Percentiles rank a stretch among this genome's conserved stretches.
phyloP scores from a whole-genome alignment of 2,888 invertebrate species.

The Eretmocerus hayati region DNA sequence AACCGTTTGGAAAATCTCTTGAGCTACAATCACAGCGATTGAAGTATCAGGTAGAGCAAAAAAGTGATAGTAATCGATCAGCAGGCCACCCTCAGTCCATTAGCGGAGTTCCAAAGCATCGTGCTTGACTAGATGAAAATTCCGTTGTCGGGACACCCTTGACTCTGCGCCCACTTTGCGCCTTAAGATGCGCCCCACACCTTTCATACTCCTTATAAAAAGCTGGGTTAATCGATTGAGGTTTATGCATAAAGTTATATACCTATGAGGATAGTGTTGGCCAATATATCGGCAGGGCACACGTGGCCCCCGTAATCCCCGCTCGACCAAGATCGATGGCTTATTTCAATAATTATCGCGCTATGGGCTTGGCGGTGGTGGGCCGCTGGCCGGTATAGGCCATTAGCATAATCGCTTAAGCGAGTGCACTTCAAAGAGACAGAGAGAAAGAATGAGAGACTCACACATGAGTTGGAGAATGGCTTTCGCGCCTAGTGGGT shows the following conservation, averaged over 20 bases:
- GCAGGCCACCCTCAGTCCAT: background rate
- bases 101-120: background rate
- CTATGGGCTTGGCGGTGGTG: background rate
- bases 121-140: background rate
- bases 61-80: background rate
- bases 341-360: slow-evolving; percentile 31
- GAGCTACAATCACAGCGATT: background rate
- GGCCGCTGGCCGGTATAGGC: background rate
- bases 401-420: slow-evolving; percentile 40
- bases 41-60: background rate
- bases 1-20: too few species aligned
- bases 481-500: slow-evolving; percentile 27
- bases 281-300: background rate
- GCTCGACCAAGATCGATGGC: slow-evolving; percentile 32
- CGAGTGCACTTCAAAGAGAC: slow-evolving; percentile 26
- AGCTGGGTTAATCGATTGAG: background rate
- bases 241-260: background rate
- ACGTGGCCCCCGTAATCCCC: slow-evolving; percentile 5
- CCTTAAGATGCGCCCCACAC: background rate
- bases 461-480: slow-evolving; percentile 31
- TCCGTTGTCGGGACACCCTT: background rate
- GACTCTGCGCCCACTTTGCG: background rate
- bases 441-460: slow-evolving; percentile 25
- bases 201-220: too few species aligned
- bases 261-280: background rate